phyloP scores from a whole-genome alignment of 2,797 vertebrate genomes.

The Malurus splendens region DNA sequence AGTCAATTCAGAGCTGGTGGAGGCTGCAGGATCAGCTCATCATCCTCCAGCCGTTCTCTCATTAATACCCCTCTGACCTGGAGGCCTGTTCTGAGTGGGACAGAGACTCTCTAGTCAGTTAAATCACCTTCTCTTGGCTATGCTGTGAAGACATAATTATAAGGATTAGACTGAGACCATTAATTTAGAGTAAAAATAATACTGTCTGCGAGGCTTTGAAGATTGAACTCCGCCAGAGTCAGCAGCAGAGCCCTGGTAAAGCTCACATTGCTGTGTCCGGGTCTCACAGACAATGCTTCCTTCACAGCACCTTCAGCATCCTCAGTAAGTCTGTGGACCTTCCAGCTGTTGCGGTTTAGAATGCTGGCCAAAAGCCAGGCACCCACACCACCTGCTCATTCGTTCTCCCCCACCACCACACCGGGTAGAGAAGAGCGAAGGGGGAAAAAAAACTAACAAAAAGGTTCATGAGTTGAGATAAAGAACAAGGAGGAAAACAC shows the following conservation, averaged over 20 bases:
- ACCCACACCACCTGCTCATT: too few relatives aligned
- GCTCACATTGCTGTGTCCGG: background rate
- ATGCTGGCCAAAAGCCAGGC: too few relatives aligned
- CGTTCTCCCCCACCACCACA: too few relatives aligned
- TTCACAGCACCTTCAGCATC: background rate
- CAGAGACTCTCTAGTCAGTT: background rate
- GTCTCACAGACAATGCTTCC: background rate
- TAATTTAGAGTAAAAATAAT: conserved; percentile 25
- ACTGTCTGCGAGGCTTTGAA: background rate
- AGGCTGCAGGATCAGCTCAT: background rate
- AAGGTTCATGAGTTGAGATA: too few relatives aligned
- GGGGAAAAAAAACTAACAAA: too few relatives aligned
- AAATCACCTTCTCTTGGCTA: conserved; percentile 8
- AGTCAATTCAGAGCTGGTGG: background rate
- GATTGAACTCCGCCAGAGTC: background rate
- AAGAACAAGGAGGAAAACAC: too few relatives aligned
- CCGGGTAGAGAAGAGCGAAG: too few relatives aligned
- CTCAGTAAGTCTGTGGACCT: background rate
- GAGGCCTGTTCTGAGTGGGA: background rate
- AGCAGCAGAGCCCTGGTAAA: background rate
- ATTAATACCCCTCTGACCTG: conserved; percentile 3
- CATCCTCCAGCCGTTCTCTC: background rate
- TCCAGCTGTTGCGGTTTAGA: too few relatives aligned
- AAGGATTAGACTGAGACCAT: background rate
- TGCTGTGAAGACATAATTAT: background rate